Percentiles rank a stretch among this genome's conserved stretches.
Evolutionary conservation across 2,888 invertebrate genomes (phyloP).

Genomic region (Geotrupes spiniger): DNA sequence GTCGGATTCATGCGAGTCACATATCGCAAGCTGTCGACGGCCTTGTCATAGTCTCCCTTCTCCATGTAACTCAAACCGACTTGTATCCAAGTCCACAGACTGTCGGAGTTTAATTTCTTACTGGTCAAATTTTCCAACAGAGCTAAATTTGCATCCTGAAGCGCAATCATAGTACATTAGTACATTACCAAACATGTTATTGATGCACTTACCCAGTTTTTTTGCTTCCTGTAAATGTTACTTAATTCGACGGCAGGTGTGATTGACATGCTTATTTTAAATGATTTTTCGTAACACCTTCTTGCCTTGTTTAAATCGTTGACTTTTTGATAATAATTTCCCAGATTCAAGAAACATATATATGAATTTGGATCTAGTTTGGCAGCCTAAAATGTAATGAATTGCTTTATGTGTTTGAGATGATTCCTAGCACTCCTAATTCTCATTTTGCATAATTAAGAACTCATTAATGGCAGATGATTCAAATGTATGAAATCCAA

Average conservation of each 20-base stretch:
- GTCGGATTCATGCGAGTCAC: conserved; percentile 66
- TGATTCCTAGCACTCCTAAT: background rate
- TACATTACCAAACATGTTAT: background rate
- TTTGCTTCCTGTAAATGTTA: conserved; percentile 67
- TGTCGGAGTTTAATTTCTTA: conserved; percentile 43
- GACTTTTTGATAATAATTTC: conserved; percentile 66
- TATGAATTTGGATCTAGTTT: conserved; percentile 73
- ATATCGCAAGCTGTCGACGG: conserved; percentile 73
- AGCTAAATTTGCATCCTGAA: conserved; percentile 60
- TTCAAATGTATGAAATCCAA: no score
- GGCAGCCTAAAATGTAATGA: conserved; percentile 52
- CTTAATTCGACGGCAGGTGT: conserved; percentile 72
- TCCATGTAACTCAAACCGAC: conserved; percentile 79
- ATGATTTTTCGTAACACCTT: conserved; percentile 82
- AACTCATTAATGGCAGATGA: conserved; percentile 1
- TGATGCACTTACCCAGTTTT: conserved; percentile 56
- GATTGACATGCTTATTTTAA: conserved; percentile 63
- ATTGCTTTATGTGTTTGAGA: no score
- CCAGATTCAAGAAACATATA: conserved; percentile 72
- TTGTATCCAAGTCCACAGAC: conserved; percentile 78
- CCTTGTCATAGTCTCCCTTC: conserved; percentile 67
- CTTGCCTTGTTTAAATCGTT: conserved; percentile 71
- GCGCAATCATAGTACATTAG: conserved; percentile 9
- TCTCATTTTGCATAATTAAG: background rate
- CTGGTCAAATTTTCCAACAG: conserved; percentile 57